Evolutionary conservation across 2,888 invertebrate species (phyloP), one percentile per base, ranked within the genome.

Genomic region (Caenorhabditis sp.): DNA sequence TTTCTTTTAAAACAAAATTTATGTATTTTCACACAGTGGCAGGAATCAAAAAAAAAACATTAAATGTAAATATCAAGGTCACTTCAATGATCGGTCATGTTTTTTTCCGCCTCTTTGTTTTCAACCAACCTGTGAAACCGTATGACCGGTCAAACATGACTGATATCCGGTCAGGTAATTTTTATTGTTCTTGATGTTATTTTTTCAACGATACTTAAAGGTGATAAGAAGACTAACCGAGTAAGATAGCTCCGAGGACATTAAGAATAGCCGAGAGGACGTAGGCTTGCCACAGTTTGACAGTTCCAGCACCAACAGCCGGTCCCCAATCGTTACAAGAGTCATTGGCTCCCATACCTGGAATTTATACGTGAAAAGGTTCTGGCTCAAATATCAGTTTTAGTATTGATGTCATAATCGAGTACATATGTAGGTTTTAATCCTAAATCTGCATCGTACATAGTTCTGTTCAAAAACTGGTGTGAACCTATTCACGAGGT

Each of bases 261-360:
- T 99, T 97, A 89, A 97, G 97, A 85, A 99, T 91, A 1, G 96
- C 95, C 17, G 96, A 99, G 84, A 99, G 91, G 77, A 95, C 91
- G 89, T 97, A 99, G 27, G 99, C 99, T 89, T 81, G 81, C 75
- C 75, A 77, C 25, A 81, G 43, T 61, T 79, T 79, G n/a, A 81
- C 79, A 20, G 81, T 81, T 56, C 81, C 81, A 0, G 81, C 81
- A 31, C 81, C 81, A 0, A 81, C 81, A 7, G 81, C 79, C 25
- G 81, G 79, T 60, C 81, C 81, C 81, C 81, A 81, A 69, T 81
- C 81, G 54, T 81, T 81, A 61, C 81, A 81, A 1, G 79, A 77
- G 59, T 81, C 81, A 57, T 81, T 81, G 23, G 81, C 81, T 49
- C 81, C 81, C 81, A 81, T 81, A 27, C 66, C 54, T 59, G 43